These are phyloP conservation scores for Chaetophractus vellerosus DNA, from an alignment of 2,797 vertebrate species.

Conservation along the genomic window DNA sequence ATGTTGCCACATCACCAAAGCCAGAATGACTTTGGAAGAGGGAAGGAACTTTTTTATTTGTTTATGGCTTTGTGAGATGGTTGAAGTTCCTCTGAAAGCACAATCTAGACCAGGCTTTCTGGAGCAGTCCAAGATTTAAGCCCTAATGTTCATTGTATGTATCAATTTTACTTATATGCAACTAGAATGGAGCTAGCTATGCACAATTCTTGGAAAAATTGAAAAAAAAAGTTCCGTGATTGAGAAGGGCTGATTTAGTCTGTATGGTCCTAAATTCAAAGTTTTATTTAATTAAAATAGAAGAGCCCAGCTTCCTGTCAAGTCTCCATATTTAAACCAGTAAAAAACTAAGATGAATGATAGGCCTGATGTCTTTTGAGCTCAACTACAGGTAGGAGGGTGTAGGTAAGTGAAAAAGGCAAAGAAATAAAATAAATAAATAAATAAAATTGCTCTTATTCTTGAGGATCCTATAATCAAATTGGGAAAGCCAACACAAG, in stretches of 20 bases:
- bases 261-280: slow-evolving; percentile 66
- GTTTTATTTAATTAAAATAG: slow-evolving; percentile 76
- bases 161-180: slow-evolving; percentile 11
- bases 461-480: slow-evolving; percentile 57
- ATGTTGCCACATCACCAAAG: neutral
- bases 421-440: slow-evolving; percentile 70
- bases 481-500: slow-evolving; percentile 75
- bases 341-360: slow-evolving; percentile 65
- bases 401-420: slow-evolving; percentile 37
- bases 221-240: neutral
- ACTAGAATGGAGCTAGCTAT: slow-evolving; percentile 16
- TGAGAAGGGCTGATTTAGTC: slow-evolving; percentile 54
- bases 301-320: slow-evolving; percentile 74
- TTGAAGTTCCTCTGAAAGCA: slow-evolving; percentile 58
- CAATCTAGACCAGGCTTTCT: slow-evolving; percentile 9
- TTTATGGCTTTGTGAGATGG: slow-evolving; percentile 52
- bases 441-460: slow-evolving; percentile 45
- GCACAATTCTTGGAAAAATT: neutral
- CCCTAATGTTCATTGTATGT: neutral
- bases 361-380: slow-evolving; percentile 11
- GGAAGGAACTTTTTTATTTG: slow-evolving; percentile 23
- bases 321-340: slow-evolving; percentile 48
- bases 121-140: neutral
- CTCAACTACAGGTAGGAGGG: neutral
- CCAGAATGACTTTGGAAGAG: neutral